A percentile compares a stretch with the other conserved stretches of the same genome.
Conservation (phyloP, 2,797 vertebrate species). For the Thripadectes ignobilis region DNA sequence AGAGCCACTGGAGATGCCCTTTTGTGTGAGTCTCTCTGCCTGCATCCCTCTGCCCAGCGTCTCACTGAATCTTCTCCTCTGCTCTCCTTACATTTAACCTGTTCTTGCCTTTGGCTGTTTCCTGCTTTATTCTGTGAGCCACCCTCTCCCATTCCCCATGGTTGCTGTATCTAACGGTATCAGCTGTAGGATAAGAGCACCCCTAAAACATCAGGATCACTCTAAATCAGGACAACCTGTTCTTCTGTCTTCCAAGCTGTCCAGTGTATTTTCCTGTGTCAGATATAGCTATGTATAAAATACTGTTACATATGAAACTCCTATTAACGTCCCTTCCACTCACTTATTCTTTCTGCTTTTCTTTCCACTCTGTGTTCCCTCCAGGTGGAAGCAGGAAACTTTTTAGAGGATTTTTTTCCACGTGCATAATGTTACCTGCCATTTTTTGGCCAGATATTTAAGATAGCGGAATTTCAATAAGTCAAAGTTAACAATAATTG, state of each 20-base stretch:
- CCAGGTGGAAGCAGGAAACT: not conserved
- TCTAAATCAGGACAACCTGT: not conserved
- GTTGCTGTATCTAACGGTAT: not conserved
- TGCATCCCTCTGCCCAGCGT: not conserved
- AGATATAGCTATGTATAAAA: not conserved
- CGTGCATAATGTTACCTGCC: not conserved
- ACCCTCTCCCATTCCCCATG: accelerated
- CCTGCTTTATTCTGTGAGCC: not conserved
- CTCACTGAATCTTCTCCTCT: not conserved
- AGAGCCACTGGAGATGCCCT: not conserved
- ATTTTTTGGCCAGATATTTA: not conserved
- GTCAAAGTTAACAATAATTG: not conserved
- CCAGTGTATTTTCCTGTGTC: not conserved
- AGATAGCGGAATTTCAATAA: not conserved
- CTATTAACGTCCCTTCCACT: not conserved
- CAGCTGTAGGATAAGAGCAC: not conserved
- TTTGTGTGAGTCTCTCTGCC: not conserved
- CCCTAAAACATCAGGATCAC: not conserved
- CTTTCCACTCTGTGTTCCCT: not conserved
- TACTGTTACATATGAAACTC: not conserved
- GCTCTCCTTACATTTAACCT: not conserved
- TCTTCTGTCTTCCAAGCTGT: not conserved
- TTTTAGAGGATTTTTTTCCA: not conserved
- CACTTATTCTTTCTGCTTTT: not conserved
- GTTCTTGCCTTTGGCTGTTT: not conserved